Evolutionary conservation across 2,797 vertebrate species (phyloP).

Genomic region (Galaxias olidus): DNA sequence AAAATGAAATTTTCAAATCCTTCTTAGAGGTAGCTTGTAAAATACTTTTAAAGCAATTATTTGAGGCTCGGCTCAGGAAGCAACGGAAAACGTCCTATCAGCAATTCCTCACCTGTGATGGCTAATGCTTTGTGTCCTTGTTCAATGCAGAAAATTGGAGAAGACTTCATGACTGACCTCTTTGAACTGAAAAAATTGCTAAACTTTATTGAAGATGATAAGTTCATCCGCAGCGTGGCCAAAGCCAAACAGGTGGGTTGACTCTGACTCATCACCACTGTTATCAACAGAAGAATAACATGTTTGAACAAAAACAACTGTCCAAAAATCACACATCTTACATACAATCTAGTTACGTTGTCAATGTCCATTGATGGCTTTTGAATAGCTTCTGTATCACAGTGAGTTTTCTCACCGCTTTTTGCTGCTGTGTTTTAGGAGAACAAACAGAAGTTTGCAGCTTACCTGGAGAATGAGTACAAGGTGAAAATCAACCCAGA

Average conservation of each 20-base stretch:
- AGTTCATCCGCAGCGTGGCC: conserved; percentile 81
- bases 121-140: conserved; percentile 5
- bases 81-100: too few relatives aligned
- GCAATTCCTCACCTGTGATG: not conserved
- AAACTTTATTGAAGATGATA: conserved; percentile 71
- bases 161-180: conserved; percentile 82
- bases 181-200: conserved; percentile 80
- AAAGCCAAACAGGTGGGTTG: conserved; percentile 83
- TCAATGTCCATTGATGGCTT: too few relatives aligned
- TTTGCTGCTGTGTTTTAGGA: conserved; percentile 68
- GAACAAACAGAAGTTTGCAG: conserved; percentile 84
- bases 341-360: not conserved
- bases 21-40: too few relatives aligned
- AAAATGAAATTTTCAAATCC: too few relatives aligned
- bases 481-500: conserved; percentile 82
- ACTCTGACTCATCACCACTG: not conserved
- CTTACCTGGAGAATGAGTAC: conserved; percentile 79
- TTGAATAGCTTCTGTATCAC: not conserved
- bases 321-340: not conserved
- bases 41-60: too few relatives aligned
- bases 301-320: too few relatives aligned
- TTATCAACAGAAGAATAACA: too few relatives aligned
- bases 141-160: conserved; percentile 77
- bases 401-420: not conserved
- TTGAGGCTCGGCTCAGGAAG: too few relatives aligned